A percentile compares a stretch with the other conserved stretches of the same genome.
These are phyloP conservation scores for Bubo blakistoni DNA, from an alignment of 2,113 vertebrate species.

Conservation along the genomic window DNA sequence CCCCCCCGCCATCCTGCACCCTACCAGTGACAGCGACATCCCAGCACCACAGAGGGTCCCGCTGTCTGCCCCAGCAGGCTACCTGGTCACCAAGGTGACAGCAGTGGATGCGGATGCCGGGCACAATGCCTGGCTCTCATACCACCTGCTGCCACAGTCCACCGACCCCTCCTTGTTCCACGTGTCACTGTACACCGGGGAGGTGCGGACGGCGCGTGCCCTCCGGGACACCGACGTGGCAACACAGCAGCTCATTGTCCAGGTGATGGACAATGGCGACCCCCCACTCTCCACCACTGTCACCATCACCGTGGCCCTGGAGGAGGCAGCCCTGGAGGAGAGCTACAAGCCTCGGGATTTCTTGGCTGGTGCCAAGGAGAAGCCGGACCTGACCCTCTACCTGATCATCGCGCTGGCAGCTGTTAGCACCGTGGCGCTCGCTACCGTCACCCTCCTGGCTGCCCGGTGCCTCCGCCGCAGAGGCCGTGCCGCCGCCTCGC, in stretches of 20 bases:
- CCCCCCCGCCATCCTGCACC: conserved; percentile 78
- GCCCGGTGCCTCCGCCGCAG: conserved; percentile 70
- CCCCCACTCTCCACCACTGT: conserved; percentile 82
- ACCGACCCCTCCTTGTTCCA: conserved; percentile 81
- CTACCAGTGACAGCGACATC: conserved; percentile 63
- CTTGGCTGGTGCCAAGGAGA: conserved; percentile 60
- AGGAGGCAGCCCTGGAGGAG: conserved; percentile 76
- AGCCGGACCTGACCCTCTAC: conserved; percentile 80
- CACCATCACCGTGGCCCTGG: conserved; percentile 81
- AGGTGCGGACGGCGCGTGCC: conserved; percentile 81
- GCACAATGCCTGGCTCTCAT: conserved; percentile 87
- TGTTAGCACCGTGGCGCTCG: conserved; percentile 68
- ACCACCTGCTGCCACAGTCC: conserved; percentile 76
- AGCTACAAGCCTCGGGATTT: conserved; percentile 69
- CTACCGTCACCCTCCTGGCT: conserved; percentile 71
- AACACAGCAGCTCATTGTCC: conserved; percentile 79
- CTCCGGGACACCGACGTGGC: conserved; percentile 77
- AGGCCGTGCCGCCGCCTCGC: not conserved
- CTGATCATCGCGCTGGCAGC: conserved; percentile 81
- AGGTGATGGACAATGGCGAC: conserved; percentile 81
- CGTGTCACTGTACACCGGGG: conserved; percentile 80
- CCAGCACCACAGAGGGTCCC: conserved; percentile 75
- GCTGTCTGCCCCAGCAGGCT: conserved; percentile 77
- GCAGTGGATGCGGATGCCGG: conserved; percentile 85
- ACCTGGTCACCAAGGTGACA: conserved; percentile 86